A percentile compares a stretch with the other conserved stretches of the same genome.
Evolutionary conservation across 2,888 invertebrate species (phyloP).

Genomic region (Leucoptera coffeella): DNA sequence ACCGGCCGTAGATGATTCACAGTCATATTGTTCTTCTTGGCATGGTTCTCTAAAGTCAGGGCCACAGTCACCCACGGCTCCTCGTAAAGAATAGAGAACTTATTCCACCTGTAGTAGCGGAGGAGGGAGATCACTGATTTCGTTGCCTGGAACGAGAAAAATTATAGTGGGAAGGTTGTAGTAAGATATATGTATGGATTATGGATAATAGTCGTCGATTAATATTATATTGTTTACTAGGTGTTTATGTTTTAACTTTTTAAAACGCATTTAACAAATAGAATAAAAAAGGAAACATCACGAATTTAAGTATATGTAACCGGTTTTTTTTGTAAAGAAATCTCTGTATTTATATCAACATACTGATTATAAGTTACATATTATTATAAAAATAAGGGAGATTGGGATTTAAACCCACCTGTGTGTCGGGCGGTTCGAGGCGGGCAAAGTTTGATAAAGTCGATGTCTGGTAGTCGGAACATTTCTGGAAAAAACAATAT

Average conservation of each 20-base stretch:
- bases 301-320: no score
- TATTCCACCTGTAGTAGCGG: constrained; percentile 87
- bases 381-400: not conserved
- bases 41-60: constrained; percentile 70
- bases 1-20: constrained; percentile 72
- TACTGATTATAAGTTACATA: not conserved
- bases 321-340: no score
- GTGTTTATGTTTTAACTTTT: no score
- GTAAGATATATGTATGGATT: no score
- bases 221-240: no score
- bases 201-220: not conserved
- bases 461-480: constrained; percentile 86
- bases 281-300: no score
- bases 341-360: no score
- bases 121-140: constrained; percentile 91
- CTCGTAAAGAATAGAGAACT: constrained; percentile 85
- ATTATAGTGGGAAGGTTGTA: not conserved
- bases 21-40: constrained; percentile 71
- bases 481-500: constrained; percentile 80
- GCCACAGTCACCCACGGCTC: constrained; percentile 79
- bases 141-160: constrained; percentile 60
- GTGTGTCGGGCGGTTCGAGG: constrained; percentile 90
- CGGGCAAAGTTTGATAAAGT: constrained; percentile 85
- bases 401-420: constrained; percentile 57
- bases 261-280: no score